These are phyloP conservation scores for Diadema setosum DNA, from an alignment of 35 echinoderm and acorn worm genomes.

Conservation along the genomic window DNA sequence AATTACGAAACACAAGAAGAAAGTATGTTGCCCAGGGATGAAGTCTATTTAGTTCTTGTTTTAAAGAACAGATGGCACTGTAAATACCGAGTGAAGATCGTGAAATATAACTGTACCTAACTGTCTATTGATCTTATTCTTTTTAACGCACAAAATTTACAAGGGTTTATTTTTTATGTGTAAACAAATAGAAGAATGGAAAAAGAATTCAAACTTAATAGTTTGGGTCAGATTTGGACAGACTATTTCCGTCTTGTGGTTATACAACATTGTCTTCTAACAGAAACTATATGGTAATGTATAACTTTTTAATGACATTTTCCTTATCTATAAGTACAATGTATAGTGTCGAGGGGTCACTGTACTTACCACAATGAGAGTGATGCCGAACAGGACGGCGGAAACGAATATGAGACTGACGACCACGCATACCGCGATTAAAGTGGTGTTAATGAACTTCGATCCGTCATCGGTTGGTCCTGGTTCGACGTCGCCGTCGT, in stretches of 20 bases:
- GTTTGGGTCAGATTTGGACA: neutral
- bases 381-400: neutral
- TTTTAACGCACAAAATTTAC: too few relatives aligned
- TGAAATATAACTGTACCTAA: too few relatives aligned
- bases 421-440: neutral
- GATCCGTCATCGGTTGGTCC: neutral
- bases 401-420: neutral
- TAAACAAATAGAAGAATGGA: neutral
- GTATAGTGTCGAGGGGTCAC: neutral
- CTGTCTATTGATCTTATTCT: too few relatives aligned
- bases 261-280: neutral
- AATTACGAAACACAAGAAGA: neutral
- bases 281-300: neutral
- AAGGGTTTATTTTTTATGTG: too few relatives aligned
- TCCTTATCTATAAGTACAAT: too few relatives aligned
- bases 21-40: too few relatives aligned
- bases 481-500: neutral
- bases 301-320: neutral
- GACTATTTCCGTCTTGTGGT: neutral
- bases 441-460: neutral
- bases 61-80: too few relatives aligned
- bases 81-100: too few relatives aligned
- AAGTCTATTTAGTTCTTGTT: too few relatives aligned
- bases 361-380: neutral
- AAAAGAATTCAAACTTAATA: neutral